Conservation (phyloP, 2,888 invertebrate species). For the Griposia aprilina region DNA sequence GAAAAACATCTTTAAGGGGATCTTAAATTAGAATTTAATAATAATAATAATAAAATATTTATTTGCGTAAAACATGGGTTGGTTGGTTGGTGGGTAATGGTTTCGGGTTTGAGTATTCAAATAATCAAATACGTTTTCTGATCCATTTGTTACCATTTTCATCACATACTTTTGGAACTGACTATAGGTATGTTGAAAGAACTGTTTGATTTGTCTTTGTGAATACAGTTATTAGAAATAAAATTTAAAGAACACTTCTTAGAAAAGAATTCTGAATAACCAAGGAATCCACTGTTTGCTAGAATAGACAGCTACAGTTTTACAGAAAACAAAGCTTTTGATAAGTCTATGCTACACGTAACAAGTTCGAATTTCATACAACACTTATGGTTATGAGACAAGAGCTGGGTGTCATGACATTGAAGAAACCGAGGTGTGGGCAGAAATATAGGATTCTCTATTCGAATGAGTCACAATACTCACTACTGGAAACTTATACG, state of each 20-base stretch:
- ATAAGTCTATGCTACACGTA: not conserved
- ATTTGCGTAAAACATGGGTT: no score
- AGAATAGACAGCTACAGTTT: not conserved
- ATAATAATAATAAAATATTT: no score
- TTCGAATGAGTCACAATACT: constrained; percentile 74
- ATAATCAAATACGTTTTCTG: not conserved
- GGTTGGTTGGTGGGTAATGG: no score
- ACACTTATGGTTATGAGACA: constrained; percentile 56
- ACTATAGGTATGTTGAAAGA: not conserved
- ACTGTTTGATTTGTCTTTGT: not conserved
- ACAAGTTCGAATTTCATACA: constrained; percentile 23
- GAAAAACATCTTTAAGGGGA: not conserved
- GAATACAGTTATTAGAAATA: not conserved
- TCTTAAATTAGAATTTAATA: no score
- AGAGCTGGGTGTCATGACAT: constrained; percentile 62
- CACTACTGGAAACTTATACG: constrained; percentile 80
- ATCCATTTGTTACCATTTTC: not conserved
- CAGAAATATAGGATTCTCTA: constrained; percentile 70
- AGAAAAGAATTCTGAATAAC: not conserved
- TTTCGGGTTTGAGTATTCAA: not conserved
- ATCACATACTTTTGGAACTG: not conserved
- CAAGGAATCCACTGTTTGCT: not conserved
- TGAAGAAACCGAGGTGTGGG: constrained; percentile 72
- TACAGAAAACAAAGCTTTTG: not conserved
- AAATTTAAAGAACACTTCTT: not conserved